Evolutionary conservation across 2,113 vertebrate species (phyloP).

Genomic region (Gorsachius goisagi): DNA sequence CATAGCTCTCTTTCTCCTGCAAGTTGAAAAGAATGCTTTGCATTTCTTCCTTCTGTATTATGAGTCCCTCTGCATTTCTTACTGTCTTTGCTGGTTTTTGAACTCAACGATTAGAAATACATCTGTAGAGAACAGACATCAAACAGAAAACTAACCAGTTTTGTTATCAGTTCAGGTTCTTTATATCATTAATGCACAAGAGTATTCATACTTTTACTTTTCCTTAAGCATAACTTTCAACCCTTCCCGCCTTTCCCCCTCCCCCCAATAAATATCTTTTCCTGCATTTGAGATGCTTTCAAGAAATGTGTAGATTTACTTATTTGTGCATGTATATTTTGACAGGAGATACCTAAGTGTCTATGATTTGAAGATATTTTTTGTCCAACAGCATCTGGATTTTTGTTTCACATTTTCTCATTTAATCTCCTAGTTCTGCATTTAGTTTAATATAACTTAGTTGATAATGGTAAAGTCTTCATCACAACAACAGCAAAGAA

Average conservation of each 20-base stretch:
- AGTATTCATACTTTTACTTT: neutral
- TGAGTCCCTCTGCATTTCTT: neutral
- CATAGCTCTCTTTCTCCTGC: neutral
- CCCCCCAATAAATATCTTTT: neutral
- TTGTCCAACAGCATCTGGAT: neutral
- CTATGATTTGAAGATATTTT: neutral
- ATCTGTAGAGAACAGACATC: neutral
- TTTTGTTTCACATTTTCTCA: neutral
- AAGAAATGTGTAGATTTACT: neutral
- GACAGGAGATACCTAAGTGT: neutral
- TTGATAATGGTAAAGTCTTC: neutral
- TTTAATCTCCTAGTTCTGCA: neutral
- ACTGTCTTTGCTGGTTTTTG: neutral
- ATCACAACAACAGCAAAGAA: neutral
- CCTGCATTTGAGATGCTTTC: neutral
- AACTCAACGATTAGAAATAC: neutral
- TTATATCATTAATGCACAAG: neutral
- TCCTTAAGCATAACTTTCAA: neutral
- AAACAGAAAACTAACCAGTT: neutral
- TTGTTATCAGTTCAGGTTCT: neutral
- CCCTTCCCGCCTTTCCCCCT: fast-evolving
- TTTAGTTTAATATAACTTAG: neutral
- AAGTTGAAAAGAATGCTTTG: neutral
- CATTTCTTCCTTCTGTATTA: neutral
- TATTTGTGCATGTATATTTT: neutral